Conservation (phyloP, 64 coral and sea anemone species). For the Anthopleura sola region DNA sequence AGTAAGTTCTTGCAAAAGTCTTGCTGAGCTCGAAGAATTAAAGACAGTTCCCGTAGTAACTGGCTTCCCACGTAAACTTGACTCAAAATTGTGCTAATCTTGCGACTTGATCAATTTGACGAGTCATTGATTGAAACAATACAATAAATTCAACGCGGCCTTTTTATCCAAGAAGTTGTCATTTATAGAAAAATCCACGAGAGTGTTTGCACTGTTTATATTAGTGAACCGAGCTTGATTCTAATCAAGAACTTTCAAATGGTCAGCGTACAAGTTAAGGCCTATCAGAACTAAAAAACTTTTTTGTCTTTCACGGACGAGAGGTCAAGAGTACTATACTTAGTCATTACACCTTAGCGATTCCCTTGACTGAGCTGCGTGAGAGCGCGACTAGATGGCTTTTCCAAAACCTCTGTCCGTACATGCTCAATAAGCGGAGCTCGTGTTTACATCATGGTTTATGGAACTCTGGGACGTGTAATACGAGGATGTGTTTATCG, state of each 20-base stretch:
- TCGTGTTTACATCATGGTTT: background rate
- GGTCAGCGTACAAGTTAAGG: background rate
- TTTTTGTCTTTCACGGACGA: background rate
- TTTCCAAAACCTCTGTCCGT: background rate
- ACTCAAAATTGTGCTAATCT: slow-evolving; percentile 20
- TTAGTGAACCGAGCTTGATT: background rate
- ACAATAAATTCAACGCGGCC: background rate
- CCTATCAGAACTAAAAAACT: background rate
- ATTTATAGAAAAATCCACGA: background rate
- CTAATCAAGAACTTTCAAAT: background rate
- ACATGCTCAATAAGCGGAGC: background rate
- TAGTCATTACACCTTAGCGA: slow-evolving; percentile 16
- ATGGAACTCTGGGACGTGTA: background rate
- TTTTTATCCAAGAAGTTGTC: background rate
- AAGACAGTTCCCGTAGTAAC: slow-evolving; percentile 25
- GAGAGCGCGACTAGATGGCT: background rate
- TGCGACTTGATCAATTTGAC: background rate
- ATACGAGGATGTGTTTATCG: background rate
- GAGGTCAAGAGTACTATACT: slow-evolving; percentile 33
- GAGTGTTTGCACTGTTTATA: background rate
- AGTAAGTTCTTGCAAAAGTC: slow-evolving; percentile 9
- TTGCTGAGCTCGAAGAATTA: background rate
- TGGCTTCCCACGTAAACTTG: slow-evolving; percentile 1
- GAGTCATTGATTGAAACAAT: slow-evolving; percentile 23
- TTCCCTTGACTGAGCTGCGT: slow-evolving; percentile 23